These are phyloP conservation scores for Cephalopachus bancanus DNA, from an alignment of 2,797 vertebrate species.

Conservation along the genomic window DNA sequence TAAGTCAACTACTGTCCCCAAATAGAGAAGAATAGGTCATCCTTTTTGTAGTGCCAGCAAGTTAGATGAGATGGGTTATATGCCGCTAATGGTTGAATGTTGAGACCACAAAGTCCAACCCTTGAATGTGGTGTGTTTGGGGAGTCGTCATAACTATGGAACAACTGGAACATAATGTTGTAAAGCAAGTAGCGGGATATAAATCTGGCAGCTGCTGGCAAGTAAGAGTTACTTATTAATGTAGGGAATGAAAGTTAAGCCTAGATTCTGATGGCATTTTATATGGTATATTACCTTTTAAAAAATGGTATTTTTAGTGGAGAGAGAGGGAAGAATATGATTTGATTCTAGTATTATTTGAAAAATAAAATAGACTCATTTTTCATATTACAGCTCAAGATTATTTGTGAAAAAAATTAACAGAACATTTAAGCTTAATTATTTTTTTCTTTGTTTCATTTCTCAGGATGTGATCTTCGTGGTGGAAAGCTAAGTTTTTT, in stretches of 20 bases:
- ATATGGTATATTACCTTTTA: not conserved
- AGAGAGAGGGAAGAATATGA: not conserved
- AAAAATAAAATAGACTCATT: slow-evolving; percentile 45
- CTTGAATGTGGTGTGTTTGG: not conserved
- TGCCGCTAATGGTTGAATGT: not conserved
- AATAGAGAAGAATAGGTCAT: not conserved
- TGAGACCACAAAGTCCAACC: not conserved
- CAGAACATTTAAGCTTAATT: slow-evolving; percentile 68
- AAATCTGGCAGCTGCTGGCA: not conserved
- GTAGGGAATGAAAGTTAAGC: slow-evolving; percentile 9
- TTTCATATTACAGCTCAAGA: slow-evolving; percentile 28
- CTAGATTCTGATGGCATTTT: not conserved
- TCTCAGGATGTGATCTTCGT: slow-evolving; percentile 90
- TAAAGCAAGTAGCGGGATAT: not conserved
- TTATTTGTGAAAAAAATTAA: slow-evolving; percentile 59
- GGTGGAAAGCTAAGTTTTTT: slow-evolving; percentile 87
- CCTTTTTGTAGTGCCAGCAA: not conserved
- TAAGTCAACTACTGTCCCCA: not conserved
- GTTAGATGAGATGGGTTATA: not conserved
- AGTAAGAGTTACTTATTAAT: slow-evolving; percentile 29
- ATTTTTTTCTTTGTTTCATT: slow-evolving; percentile 80
- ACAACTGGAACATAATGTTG: not conserved
- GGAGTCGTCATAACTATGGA: not conserved
- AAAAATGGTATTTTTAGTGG: slow-evolving; percentile 20
- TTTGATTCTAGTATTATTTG: slow-evolving; percentile 25